phyloP scores from a whole-genome alignment of 2,888 invertebrate genomes.

The Dichetophora obliterata region DNA sequence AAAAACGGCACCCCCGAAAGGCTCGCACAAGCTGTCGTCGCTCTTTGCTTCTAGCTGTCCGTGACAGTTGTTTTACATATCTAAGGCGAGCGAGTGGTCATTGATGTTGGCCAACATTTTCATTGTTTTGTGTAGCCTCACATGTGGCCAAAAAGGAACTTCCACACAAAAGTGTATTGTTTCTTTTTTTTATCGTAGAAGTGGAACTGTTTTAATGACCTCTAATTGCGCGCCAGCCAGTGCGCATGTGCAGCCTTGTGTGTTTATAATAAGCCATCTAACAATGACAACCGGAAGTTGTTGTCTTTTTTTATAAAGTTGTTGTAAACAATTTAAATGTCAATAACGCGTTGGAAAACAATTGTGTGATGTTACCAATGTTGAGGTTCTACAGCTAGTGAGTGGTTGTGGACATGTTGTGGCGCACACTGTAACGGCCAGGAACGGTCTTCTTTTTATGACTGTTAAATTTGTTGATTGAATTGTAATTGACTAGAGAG shows the following conservation, averaged over 20 bases:
- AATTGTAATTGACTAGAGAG: too few relatives aligned
- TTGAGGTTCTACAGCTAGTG: not conserved
- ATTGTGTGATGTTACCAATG: not conserved
- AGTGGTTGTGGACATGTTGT: not conserved
- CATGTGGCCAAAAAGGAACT: slow-evolving; percentile 32
- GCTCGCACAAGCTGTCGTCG: slow-evolving; percentile 12
- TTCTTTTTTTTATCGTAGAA: not conserved
- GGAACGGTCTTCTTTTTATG: too few relatives aligned
- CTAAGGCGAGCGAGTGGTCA: not conserved
- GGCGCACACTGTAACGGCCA: too few relatives aligned
- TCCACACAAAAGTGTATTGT: not conserved
- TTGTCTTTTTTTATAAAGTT: slow-evolving; percentile 3
- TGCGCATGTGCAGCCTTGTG: slow-evolving; percentile 6
- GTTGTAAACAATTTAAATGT: slow-evolving; percentile 32
- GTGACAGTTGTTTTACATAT: slow-evolving; percentile 17
- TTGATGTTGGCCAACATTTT: slow-evolving; percentile 27
- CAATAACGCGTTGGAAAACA: not conserved
- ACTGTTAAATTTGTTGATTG: too few relatives aligned
- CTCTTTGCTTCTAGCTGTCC: not conserved
- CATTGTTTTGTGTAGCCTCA: slow-evolving; percentile 30
- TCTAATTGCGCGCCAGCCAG: not conserved
- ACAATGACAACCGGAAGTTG: slow-evolving; percentile 24
- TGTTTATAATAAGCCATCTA: slow-evolving; percentile 7
- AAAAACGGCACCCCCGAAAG: not conserved
- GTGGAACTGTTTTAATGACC: slow-evolving; percentile 32